phyloP scores from a whole-genome alignment of 1,140 invertebrate genomes.

The Holotrichia oblita region DNA sequence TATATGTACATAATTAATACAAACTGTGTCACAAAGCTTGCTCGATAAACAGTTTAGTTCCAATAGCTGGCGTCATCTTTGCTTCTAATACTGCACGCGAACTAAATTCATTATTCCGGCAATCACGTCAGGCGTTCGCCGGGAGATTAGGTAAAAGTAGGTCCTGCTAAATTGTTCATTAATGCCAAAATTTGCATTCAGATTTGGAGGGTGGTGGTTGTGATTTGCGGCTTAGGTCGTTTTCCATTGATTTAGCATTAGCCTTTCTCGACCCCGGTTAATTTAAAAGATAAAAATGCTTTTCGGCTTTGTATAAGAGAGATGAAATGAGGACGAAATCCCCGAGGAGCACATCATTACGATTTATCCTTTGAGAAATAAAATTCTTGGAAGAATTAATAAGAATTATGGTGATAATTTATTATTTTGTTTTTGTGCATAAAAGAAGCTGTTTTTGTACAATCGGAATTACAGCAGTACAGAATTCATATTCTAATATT shows the following conservation, averaged over 20 bases:
- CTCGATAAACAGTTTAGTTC: conserved; percentile 6
- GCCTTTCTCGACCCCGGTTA: not conserved
- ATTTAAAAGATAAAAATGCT: conserved; percentile 23
- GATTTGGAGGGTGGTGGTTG: conserved; percentile 7
- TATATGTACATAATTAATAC: conserved; percentile 24
- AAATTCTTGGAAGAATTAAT: not conserved
- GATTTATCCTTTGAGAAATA: not conserved
- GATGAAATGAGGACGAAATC: not conserved
- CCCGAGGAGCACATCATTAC: not conserved
- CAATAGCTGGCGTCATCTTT: not conserved
- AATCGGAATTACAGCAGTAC: no score
- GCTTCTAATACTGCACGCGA: conserved; percentile 2
- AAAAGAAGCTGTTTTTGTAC: no score
- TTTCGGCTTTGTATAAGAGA: not conserved
- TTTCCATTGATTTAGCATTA: conserved; percentile 36
- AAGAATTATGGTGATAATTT: no score
- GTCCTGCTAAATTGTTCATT: conserved; percentile 32
- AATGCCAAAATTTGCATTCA: conserved; percentile 30
- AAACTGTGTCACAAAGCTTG: not conserved
- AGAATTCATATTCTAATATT: no score
- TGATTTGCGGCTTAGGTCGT: conserved; percentile 31
- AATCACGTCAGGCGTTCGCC: conserved; percentile 23
- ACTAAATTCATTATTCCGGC: conserved; percentile 32
- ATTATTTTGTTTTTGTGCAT: no score
- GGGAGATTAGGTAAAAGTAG: conserved; percentile 31